A percentile compares a stretch with the other conserved stretches of the same genome.
Conservation (phyloP, 2,797 vertebrate species). For the Diceros bicornis region DNA sequence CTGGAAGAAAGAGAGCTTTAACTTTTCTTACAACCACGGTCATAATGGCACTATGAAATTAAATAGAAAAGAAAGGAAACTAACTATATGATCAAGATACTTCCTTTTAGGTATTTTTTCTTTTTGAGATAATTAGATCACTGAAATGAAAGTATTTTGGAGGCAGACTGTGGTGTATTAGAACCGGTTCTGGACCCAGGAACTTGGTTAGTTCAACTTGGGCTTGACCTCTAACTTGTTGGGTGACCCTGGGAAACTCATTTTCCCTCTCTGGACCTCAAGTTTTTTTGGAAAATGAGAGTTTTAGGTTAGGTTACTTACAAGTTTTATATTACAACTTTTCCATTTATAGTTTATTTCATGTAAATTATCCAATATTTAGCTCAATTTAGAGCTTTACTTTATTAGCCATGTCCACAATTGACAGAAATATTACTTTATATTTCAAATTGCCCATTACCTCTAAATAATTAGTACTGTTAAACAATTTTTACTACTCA, state of each 20-base stretch:
- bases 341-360: slow-evolving; percentile 26
- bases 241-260: not conserved
- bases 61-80: not conserved
- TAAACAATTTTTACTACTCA: not conserved
- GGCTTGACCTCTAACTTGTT: not conserved
- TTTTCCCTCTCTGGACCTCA: not conserved
- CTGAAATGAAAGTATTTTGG: not conserved
- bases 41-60: not conserved
- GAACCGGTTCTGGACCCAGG: not conserved
- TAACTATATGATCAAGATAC: not conserved
- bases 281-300: not conserved
- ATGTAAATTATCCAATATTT: slow-evolving; percentile 46
- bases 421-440: not conserved
- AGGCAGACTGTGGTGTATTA: not conserved
- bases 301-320: slow-evolving; percentile 29
- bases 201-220: not conserved
- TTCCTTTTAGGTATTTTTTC: not conserved
- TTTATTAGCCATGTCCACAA: slow-evolving; percentile 46
- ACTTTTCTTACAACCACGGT: slow-evolving; percentile 46
- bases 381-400: not conserved
- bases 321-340: not conserved
- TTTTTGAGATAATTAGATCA: slow-evolving; percentile 28
- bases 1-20: not conserved
- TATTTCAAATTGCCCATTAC: slow-evolving; percentile 41
- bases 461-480: not conserved